Evolutionary conservation across 2,797 vertebrate genomes (phyloP), one percentile per base, ranked within the genome.

Genomic region (Rhinatrema bivittatum): DNA sequence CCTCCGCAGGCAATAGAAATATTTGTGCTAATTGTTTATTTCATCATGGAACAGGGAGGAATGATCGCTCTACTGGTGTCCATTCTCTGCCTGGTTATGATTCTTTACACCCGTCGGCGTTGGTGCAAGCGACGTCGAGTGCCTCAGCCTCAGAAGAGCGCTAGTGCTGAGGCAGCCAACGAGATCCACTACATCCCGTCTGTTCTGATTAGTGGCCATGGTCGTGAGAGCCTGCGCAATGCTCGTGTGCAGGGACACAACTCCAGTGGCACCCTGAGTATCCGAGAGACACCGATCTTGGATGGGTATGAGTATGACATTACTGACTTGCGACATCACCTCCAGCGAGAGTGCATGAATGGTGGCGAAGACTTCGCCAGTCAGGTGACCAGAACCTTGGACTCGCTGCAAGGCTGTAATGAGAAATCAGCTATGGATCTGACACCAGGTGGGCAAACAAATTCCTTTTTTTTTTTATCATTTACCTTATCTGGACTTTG

Each of bases 161-260:
- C 94, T 50, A 97, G 96, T 0, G 96, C 96, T 0, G 96, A 98
- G 63, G 94, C 94, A 0, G 96, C 96, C 65, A 99, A 99, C 3
- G 96, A 99, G 80, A 99, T 99, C 65, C 96, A 99, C 71, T 99
- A 99, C 78, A 99, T 99, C 66, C 96, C 96, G 0, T 98, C 96
- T 0, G 96, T 98, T 59, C 82, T 99, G 67, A 95, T 99, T 20
- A 47, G 47, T 23, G 92, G 94, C 22, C 94, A 97, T 4, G 94
- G 94, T 11, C 77, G 94, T 3, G 96, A 99, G 66, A 98, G 96
- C 68, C 72, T 99, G 32, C 89, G 95, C 45, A 98, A 98, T 3
- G 91, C 94, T 11, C 85, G 94, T 0, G 92, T 91, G 44, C 95
- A 97, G 62, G 93, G 94, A 16, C 93, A 93, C 26, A 95, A 94